Base-by-base conservation (phyloP, 2,888 invertebrate species). In the Synergus gifuensis region DNA sequence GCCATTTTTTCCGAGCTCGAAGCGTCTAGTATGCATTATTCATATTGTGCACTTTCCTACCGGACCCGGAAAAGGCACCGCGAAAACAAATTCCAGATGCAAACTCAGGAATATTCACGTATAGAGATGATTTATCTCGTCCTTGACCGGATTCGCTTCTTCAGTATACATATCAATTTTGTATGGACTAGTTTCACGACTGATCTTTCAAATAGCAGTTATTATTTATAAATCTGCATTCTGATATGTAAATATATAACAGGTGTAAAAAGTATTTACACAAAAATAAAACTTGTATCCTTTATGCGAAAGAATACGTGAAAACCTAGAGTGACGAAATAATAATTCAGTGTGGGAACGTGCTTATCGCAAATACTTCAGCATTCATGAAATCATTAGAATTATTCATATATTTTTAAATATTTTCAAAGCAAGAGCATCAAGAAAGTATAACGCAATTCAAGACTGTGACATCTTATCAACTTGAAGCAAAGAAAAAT, bases 21-120 rank as follows among this genome's bases (percentile, higher is more conserved):
- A 36, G 77, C 64, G 58, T 77, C 67, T n/a, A 40, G 49, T 14
- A 85, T 87, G 83, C 83, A 87, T 87, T 84, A 87, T 87, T 85
- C 85, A 86, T 83, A 78, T 79, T 82, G 79, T 79, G 77, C 66
- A 79, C 82, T 83, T 81, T 80, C 69, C 67, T 78, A 76, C 78
- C 63, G 79, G 78, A 77, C 58, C 16, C 46, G 49, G 49, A 69
- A 69, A 46, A 69, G 16, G 8, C 46, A 46, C 49, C 16, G 16
- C 69, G 69, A 36, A 69, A 69, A 69, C 69, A 69, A 69, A 14
- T 22, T 69, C 49, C 69, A 69, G 69, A 69, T 69, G 28, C 22
- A 28, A 67, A 67, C 28, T 28, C 2, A 22, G 4, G 22, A 69
- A 16, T 69, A 69, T 46, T 69, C 49, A 16, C 14, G 12, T 76